phyloP scores from a whole-genome alignment of 2,888 invertebrate species.

The Stenurella melanura region DNA sequence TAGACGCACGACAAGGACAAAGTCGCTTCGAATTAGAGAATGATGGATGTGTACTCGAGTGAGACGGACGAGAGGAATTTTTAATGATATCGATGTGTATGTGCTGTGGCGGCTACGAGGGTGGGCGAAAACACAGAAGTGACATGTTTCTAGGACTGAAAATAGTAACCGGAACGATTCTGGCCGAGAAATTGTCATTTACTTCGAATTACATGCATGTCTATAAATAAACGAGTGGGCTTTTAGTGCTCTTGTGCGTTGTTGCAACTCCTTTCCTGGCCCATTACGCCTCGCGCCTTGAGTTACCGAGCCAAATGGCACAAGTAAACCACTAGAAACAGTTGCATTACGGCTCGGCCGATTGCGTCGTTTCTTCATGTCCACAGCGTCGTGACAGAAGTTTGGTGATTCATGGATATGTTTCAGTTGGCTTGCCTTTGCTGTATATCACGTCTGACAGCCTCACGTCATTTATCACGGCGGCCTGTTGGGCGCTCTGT shows the following conservation, averaged over 20 bases:
- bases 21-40: constrained; percentile 40
- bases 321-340: background rate
- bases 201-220: background rate
- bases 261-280: background rate
- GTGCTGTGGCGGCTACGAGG: constrained; percentile 47
- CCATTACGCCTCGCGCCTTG: background rate
- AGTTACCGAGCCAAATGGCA: background rate
- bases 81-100: constrained; percentile 50
- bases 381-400: no score
- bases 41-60: constrained; percentile 31
- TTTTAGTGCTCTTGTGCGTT: background rate
- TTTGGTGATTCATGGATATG: no score
- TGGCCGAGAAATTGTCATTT: constrained; percentile 16
- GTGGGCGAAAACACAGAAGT: constrained; percentile 35
- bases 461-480: no score
- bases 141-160: constrained; percentile 1
- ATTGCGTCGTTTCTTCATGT: no score
- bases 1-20: constrained; percentile 7
- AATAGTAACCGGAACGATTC: constrained; percentile 2
- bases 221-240: constrained; percentile 7
- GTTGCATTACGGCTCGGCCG: background rate
- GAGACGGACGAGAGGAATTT: constrained; percentile 45
- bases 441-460: no score
- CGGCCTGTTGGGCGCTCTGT: no score
- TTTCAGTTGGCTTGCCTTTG: no score